These are phyloP conservation scores for Platichthys stellatus DNA, from an alignment of 2,113 vertebrate genomes.

Conservation along the genomic window DNA sequence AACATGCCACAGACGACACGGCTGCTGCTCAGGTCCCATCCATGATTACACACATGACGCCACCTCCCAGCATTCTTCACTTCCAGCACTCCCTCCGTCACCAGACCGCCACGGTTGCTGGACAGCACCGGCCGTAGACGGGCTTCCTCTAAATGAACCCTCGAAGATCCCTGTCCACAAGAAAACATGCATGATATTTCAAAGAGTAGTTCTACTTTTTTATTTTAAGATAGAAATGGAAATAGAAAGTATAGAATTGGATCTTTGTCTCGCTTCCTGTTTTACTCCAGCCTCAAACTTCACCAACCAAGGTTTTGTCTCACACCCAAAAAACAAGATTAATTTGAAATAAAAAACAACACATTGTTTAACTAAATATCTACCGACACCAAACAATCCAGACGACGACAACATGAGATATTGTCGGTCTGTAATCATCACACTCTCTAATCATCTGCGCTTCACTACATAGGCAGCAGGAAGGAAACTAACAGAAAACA, in stretches of 20 bases:
- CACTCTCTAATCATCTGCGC: conserved; percentile 60
- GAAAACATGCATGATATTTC: not conserved
- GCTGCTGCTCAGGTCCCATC: conserved; percentile 90
- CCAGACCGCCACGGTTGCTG: conserved; percentile 78
- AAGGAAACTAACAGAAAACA: conserved; percentile 59
- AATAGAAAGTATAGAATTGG: not conserved
- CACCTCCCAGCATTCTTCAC: conserved; percentile 91
- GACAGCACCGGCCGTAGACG: conserved; percentile 90
- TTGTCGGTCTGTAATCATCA: conserved; percentile 44
- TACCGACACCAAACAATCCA: conserved; percentile 14
- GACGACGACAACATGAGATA: conserved; percentile 28
- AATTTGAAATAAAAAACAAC: conserved; percentile 4
- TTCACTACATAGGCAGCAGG: conserved; percentile 31
- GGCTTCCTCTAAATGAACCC: conserved; percentile 85
- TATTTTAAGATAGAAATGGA: not conserved
- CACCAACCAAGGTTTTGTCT: conserved; percentile 10
- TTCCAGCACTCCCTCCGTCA: conserved; percentile 92
- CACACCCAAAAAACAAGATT: conserved; percentile 6
- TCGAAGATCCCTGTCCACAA: conserved; percentile 57
- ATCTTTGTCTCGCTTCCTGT: not conserved
- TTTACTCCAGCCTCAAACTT: not conserved
- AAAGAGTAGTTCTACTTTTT: not conserved
- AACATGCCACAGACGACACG: conserved; percentile 93
- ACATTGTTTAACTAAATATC: conserved; percentile 36
- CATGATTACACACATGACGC: conserved; percentile 90